phyloP scores from a whole-genome alignment of 2,113 vertebrate genomes.

The Brachyhypopomus gauderio region DNA sequence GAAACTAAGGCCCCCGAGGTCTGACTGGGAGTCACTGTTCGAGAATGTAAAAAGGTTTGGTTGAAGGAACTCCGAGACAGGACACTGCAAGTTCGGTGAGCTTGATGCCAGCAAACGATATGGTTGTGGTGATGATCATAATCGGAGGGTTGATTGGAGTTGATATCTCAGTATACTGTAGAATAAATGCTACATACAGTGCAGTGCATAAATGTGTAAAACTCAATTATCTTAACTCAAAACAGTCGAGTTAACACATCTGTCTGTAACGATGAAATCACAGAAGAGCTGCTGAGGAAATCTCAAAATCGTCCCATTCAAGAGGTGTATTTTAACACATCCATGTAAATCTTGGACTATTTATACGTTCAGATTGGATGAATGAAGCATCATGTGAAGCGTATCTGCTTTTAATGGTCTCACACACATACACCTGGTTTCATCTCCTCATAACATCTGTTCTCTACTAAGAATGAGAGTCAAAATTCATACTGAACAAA shows the following conservation, averaged over 20 bases:
- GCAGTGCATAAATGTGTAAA: not conserved
- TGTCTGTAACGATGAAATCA: not conserved
- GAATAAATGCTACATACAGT: no score
- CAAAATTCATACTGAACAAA: not conserved
- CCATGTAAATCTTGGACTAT: not conserved
- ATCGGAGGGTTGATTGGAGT: not conserved
- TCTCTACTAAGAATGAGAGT: no score
- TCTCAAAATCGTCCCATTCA: no score
- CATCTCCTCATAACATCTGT: no score
- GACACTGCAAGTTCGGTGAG: no score
- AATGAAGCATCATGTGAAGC: not conserved
- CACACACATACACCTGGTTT: no score
- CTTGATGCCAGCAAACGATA: not conserved
- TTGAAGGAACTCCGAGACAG: no score
- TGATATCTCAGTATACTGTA: not conserved
- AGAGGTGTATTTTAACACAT: not conserved
- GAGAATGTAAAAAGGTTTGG: no score
- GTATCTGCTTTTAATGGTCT: no score
- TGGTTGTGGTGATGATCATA: not conserved
- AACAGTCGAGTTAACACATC: not conserved
- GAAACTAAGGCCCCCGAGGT: no score
- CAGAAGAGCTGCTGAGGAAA: no score
- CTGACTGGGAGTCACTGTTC: no score
- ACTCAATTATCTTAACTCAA: not conserved
- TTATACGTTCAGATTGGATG: not conserved